phyloP scores from a whole-genome alignment of 1,140 invertebrate genomes.

The Bombus ignitus region DNA sequence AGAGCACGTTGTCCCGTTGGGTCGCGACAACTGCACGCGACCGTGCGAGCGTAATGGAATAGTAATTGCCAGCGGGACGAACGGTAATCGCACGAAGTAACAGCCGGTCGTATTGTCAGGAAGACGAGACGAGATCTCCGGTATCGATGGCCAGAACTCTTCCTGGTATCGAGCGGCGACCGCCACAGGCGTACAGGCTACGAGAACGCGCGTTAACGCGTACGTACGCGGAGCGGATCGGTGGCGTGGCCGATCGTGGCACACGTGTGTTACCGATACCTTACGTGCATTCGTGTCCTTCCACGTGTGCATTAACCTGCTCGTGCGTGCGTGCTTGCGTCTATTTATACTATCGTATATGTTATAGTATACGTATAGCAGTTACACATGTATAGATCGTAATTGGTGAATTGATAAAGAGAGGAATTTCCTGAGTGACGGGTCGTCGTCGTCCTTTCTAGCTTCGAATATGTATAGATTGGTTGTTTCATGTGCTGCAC shows the following conservation, averaged over 20 bases:
- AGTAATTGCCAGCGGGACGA: constrained; percentile 56
- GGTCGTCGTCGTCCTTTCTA: constrained; percentile 12
- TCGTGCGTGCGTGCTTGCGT: constrained; percentile 27
- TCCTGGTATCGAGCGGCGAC: constrained; percentile 42
- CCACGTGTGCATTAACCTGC: constrained; percentile 43
- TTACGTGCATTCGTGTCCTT: constrained; percentile 46
- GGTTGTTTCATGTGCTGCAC: not conserved
- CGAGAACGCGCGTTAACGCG: constrained; percentile 46
- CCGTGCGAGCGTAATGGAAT: constrained; percentile 60
- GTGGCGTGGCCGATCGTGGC: constrained; percentile 54
- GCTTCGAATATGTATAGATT: not conserved
- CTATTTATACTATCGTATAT: not conserved
- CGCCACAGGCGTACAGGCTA: constrained; percentile 49
- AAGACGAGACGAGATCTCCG: constrained; percentile 52
- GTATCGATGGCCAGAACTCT: constrained; percentile 53
- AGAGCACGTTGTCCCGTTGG: not conserved
- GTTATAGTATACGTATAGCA: not conserved
- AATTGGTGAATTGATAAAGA: constrained; percentile 37
- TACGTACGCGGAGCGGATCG: constrained; percentile 51
- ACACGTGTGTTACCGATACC: constrained; percentile 51
- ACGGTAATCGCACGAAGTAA: constrained; percentile 47
- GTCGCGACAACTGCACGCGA: constrained; percentile 49
- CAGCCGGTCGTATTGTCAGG: constrained; percentile 53
- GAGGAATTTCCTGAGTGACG: constrained; percentile 26
- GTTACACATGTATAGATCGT: not conserved